These are phyloP conservation scores for Agrypnia vestita DNA, from an alignment of 1,140 invertebrate genomes.

Conservation along the genomic window DNA sequence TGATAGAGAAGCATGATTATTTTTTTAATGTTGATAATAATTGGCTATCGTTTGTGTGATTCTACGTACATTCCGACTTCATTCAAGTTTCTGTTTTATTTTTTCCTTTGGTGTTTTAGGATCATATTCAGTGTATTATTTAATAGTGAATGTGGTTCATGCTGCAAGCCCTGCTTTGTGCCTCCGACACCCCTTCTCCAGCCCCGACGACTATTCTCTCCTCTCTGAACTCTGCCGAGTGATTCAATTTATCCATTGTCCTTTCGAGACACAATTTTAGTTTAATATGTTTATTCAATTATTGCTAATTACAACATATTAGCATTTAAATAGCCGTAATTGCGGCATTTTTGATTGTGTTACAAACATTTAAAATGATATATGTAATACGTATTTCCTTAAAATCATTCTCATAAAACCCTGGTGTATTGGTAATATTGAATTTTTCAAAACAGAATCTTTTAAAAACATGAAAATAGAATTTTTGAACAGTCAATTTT, in stretches of 20 bases:
- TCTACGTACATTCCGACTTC: not conserved
- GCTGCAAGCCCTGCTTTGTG: slow-evolving; percentile 6
- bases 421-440: not conserved
- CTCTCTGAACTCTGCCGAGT: not conserved
- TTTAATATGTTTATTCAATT: too few relatives aligned
- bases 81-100: not conserved
- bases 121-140: slow-evolving; percentile 12
- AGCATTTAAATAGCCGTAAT: too few relatives aligned
- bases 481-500: slow-evolving; percentile 46
- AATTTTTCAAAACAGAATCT: not conserved
- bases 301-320: too few relatives aligned
- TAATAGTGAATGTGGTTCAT: slow-evolving; percentile 40
- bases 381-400: not conserved
- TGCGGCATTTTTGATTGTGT: too few relatives aligned
- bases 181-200: not conserved
- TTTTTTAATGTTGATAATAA: slow-evolving; percentile 28
- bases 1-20: slow-evolving; percentile 37
- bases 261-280: too few relatives aligned
- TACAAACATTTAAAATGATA: not conserved
- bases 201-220: not conserved
- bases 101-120: slow-evolving; percentile 32
- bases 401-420: not conserved
- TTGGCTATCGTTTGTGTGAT: not conserved
- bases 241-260: too few relatives aligned
- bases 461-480: slow-evolving; percentile 17